These are phyloP conservation scores for Illadopsis cleaveri DNA, from an alignment of 2,113 vertebrate species.

Conservation along the genomic window DNA sequence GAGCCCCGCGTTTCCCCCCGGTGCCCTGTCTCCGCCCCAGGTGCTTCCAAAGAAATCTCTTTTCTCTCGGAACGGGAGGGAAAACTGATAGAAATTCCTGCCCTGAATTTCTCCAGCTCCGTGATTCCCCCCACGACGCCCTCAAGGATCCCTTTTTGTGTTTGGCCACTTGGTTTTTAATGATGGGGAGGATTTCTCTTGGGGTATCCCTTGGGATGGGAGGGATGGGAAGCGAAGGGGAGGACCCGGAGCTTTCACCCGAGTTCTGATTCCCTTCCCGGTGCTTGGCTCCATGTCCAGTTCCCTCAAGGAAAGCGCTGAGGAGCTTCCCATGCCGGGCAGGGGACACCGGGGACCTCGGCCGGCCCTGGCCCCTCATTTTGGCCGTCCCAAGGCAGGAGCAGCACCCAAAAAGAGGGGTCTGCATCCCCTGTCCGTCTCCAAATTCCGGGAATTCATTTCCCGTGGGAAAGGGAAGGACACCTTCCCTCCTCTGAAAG, in stretches of 20 bases:
- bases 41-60: background rate
- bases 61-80: background rate
- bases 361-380: background rate
- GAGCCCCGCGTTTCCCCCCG: background rate
- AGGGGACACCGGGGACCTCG: too few relatives aligned
- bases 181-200: background rate
- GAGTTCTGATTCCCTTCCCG: background rate
- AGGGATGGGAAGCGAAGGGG: background rate
- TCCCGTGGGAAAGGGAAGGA: background rate
- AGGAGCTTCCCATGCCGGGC: background rate
- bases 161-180: background rate
- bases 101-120: background rate
- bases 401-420: background rate
- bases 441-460: background rate
- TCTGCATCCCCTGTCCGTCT: background rate
- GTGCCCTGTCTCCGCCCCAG: background rate
- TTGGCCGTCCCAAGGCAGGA: background rate
- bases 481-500: background rate
- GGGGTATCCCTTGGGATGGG: background rate
- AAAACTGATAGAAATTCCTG: background rate
- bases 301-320: background rate
- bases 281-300: background rate
- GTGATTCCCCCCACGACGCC: background rate
- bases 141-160: rapidly evolving
- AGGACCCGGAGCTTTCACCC: background rate